Evolutionary conservation across 2,888 invertebrate species (phyloP).

Genomic region (Pimpla rufipes): DNA sequence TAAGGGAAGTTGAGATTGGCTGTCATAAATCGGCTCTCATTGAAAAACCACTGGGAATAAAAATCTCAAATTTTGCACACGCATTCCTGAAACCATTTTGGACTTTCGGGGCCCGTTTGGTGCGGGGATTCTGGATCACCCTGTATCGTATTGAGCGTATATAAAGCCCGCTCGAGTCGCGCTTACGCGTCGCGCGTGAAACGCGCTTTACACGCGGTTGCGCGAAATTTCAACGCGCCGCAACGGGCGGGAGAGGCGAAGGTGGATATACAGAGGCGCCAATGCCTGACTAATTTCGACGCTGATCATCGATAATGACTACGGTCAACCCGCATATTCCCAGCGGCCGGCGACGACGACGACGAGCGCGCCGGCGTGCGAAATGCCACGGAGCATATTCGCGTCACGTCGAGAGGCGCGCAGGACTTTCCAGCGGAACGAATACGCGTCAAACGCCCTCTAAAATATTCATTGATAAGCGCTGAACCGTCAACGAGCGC

Average conservation of each 20-base stretch:
- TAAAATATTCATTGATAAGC: slow-evolving; percentile 50
- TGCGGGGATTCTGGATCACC: too few species aligned
- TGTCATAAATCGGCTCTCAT: too few species aligned
- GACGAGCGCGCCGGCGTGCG: slow-evolving; percentile 1
- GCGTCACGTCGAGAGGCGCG: slow-evolving; percentile 49
- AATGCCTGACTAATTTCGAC: slow-evolving; percentile 54
- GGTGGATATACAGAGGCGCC: slow-evolving; percentile 31
- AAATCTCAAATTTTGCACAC: too few species aligned
- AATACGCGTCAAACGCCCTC: slow-evolving; percentile 34
- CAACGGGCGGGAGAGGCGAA: neutral
- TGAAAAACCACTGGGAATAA: too few species aligned
- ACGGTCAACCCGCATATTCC: slow-evolving; percentile 59
- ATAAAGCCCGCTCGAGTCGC: slow-evolving; percentile 44
- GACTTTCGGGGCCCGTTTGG: too few species aligned
- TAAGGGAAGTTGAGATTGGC: too few species aligned
- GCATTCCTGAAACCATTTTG: too few species aligned
- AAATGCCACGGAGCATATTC: slow-evolving; percentile 54
- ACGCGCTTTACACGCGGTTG: too few species aligned
- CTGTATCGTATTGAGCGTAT: slow-evolving; percentile 57
- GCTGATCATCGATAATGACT: slow-evolving; percentile 63
- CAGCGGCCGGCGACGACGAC: neutral
- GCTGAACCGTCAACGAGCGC: neutral
- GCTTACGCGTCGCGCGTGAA: slow-evolving; percentile 24
- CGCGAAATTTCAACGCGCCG: slow-evolving; percentile 48
- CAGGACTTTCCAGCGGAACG: slow-evolving; percentile 35